Evolutionary conservation across 1,140 invertebrate genomes (phyloP).

Genomic region (Euschistus heros): DNA sequence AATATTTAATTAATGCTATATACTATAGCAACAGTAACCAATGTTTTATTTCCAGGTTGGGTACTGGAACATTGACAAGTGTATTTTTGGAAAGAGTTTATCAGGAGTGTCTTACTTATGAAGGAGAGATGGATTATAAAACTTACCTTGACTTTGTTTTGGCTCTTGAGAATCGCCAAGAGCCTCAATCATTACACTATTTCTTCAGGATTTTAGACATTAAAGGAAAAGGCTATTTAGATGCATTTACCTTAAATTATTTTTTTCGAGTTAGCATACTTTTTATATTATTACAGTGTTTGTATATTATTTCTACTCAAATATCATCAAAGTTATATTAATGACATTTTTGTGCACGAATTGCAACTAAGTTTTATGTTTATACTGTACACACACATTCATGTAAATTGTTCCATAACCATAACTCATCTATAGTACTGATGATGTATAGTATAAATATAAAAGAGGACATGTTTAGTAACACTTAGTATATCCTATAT

Average conservation of each 20-base stretch:
- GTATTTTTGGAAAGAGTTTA: conserved; percentile 89
- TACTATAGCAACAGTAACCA: too few species aligned
- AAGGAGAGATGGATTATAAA: conserved; percentile 97
- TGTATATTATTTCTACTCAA: too few species aligned
- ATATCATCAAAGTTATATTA: too few species aligned
- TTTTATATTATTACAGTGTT: background rate
- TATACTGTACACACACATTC: too few species aligned
- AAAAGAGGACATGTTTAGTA: too few species aligned
- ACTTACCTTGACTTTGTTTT: conserved; percentile 91
- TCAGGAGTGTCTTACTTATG: conserved; percentile 89
- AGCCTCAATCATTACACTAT: conserved; percentile 84
- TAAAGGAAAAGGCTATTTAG: conserved; percentile 74
- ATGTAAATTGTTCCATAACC: too few species aligned
- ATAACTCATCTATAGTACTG: too few species aligned
- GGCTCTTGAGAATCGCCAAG: conserved; percentile 82
- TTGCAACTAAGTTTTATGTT: too few species aligned
- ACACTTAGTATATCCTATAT: too few species aligned
- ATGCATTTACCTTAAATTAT: conserved; percentile 82
- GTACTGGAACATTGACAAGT: conserved; percentile 79
- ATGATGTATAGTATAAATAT: too few species aligned
- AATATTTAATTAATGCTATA: too few species aligned
- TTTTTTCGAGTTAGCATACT: conserved; percentile 67
- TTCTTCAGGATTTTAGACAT: conserved; percentile 89
- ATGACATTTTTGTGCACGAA: too few species aligned
- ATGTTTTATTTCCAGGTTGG: conserved; percentile 38